These are phyloP conservation scores for Lasioglossum malachurum DNA, from an alignment of 2,888 invertebrate species.

Conservation along the genomic window DNA sequence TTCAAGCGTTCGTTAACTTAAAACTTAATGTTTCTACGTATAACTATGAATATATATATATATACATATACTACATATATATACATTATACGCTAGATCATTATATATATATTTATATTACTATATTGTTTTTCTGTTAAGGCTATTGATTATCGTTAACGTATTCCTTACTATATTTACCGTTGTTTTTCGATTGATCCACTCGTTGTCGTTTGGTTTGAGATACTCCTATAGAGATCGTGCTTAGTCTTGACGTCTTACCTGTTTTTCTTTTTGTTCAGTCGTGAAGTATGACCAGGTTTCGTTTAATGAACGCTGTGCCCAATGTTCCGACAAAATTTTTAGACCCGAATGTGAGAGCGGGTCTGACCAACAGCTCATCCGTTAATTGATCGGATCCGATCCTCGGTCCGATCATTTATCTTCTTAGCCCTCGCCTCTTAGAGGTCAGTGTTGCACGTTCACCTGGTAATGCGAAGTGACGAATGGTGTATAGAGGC, in stretches of 20 bases:
- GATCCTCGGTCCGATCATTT: not conserved
- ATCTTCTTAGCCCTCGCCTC: not conserved
- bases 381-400: not conserved
- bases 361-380: slow-evolving; percentile 68
- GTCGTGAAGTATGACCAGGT: slow-evolving; percentile 31
- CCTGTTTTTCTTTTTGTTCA: slow-evolving; percentile 21
- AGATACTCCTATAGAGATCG: slow-evolving; percentile 61
- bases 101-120: slow-evolving; percentile 62
- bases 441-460: slow-evolving; percentile 54
- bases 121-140: slow-evolving; percentile 66
- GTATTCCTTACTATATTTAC: slow-evolving; percentile 32
- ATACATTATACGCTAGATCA: slow-evolving; percentile 67
- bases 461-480: slow-evolving; percentile 1
- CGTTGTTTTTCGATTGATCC: slow-evolving; percentile 64
- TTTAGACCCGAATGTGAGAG: slow-evolving; percentile 47
- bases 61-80: slow-evolving; percentile 53
- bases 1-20: slow-evolving; percentile 84
- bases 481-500: slow-evolving; percentile 3
- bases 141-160: slow-evolving; percentile 64
- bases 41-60: slow-evolving; percentile 66
- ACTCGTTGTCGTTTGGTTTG: slow-evolving; percentile 63
- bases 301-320: slow-evolving; percentile 36
- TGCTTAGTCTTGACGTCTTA: slow-evolving; percentile 68
- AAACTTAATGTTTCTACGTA: slow-evolving; percentile 83
- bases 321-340: slow-evolving; percentile 30